Conservation (phyloP, 2,888 invertebrate species). For the Dolichopus griseipennis region DNA sequence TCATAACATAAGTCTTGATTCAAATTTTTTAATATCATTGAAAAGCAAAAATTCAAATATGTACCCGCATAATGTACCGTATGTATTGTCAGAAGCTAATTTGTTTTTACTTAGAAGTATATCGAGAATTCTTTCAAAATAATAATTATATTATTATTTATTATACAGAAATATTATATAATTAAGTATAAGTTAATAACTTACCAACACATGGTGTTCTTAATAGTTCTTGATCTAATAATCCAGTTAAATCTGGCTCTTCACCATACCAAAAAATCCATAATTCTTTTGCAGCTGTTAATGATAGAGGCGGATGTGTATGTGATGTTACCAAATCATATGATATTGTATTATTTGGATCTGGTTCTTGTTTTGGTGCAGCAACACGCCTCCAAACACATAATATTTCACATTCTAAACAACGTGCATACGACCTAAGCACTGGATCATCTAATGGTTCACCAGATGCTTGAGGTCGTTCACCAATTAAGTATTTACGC, state of each 20-base stretch:
- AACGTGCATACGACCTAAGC: constrained; percentile 80
- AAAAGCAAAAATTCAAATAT: too few relatives aligned
- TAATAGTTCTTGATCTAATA: constrained; percentile 78
- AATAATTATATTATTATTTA: too few relatives aligned
- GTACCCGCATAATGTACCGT: too few relatives aligned
- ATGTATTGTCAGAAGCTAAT: too few relatives aligned
- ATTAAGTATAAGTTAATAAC: too few relatives aligned
- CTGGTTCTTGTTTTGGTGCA: constrained; percentile 48
- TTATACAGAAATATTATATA: too few relatives aligned
- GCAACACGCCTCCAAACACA: constrained; percentile 95
- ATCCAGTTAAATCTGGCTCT: constrained; percentile 78
- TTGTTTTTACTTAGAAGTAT: too few relatives aligned
- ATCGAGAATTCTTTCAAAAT: too few relatives aligned
- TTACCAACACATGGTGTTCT: constrained; percentile 64
- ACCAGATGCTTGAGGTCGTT: constrained; percentile 46
- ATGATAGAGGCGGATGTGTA: constrained; percentile 66
- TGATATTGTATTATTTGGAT: constrained; percentile 45
- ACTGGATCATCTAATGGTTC: constrained; percentile 84
- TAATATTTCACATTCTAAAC: constrained; percentile 87
- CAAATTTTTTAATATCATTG: too few relatives aligned
- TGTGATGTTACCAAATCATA: constrained; percentile 44
- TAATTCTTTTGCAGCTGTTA: constrained; percentile 87
- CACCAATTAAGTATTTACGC: constrained; percentile 84
- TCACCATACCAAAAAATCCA: constrained; percentile 99
- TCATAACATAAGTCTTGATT: too few relatives aligned